These are phyloP conservation scores for Hermodice carunculata DNA, from an alignment of 2,888 invertebrate genomes.

Conservation along the genomic window DNA sequence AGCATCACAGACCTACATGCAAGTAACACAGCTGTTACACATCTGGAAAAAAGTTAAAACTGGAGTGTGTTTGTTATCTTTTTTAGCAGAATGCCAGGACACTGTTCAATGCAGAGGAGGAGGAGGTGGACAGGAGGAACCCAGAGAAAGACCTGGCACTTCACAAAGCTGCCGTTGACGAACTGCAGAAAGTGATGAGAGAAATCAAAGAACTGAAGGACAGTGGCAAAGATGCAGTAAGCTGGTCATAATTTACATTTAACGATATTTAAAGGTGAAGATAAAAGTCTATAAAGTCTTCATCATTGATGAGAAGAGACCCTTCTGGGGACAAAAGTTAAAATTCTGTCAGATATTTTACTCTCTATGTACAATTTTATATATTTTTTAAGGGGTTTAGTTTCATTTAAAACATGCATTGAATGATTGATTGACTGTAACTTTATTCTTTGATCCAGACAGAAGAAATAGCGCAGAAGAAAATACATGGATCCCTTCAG, in stretches of 20 bases:
- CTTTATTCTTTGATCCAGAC: conserved; percentile 34
- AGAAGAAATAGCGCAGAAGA: conserved; percentile 76
- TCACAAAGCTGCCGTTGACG: conserved; percentile 80
- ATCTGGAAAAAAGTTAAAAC: too few relatives aligned
- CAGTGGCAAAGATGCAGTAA: conserved; percentile 28
- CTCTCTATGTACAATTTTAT: neutral
- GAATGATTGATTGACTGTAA: neutral
- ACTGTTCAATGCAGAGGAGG: conserved; percentile 75
- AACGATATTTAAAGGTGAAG: too few relatives aligned
- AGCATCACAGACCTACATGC: too few relatives aligned
- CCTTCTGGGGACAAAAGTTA: neutral
- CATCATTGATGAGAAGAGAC: neutral
- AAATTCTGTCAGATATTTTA: neutral
- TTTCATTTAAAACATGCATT: neutral
- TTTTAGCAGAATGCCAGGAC: too few relatives aligned
- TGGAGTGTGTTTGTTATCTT: too few relatives aligned
- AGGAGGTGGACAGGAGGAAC: conserved; percentile 78
- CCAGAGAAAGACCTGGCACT: conserved; percentile 78
- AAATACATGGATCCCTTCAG: conserved; percentile 81
- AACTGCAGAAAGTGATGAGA: conserved; percentile 78
- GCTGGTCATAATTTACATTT: too few relatives aligned
- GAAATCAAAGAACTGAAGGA: conserved; percentile 73
- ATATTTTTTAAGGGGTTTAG: neutral
- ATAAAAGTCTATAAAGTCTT: neutral
- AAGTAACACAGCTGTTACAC: too few relatives aligned